These are phyloP conservation scores for Ips typographus DNA, from an alignment of 1,140 invertebrate species.

Conservation along the genomic window DNA sequence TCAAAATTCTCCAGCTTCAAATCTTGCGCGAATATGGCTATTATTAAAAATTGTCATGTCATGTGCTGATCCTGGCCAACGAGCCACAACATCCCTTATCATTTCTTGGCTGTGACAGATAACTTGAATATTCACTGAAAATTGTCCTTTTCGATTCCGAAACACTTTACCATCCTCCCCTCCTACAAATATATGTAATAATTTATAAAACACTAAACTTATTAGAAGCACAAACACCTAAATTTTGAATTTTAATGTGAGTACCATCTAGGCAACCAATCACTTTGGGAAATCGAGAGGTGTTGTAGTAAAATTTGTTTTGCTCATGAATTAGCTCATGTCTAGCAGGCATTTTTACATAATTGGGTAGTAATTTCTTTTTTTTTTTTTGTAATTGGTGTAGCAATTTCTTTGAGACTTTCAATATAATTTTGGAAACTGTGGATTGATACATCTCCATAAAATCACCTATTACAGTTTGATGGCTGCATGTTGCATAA, in stretches of 20 bases:
- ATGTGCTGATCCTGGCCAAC: conserved; percentile 51
- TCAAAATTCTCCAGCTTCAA: conserved; percentile 36
- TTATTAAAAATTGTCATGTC: conserved; percentile 48
- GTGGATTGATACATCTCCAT: not conserved
- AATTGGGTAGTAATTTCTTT: not conserved
- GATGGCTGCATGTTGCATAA: not conserved
- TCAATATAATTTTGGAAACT: not conserved
- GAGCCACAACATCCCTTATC: conserved; percentile 48
- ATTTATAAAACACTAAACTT: no score
- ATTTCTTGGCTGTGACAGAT: conserved; percentile 26
- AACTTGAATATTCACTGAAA: conserved; percentile 40
- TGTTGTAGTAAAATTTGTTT: not conserved
- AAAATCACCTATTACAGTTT: not conserved
- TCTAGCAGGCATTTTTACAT: not conserved
- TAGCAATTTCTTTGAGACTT: not conserved
- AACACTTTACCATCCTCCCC: conserved; percentile 41
- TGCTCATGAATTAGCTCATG: no score
- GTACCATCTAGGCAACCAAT: conserved; percentile 6
- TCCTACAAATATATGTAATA: conserved; percentile 37
- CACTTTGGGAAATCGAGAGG: not conserved
- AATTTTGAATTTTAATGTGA: conserved; percentile 24
- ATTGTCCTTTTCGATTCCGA: no score
- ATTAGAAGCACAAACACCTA: no score
- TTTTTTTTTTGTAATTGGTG: not conserved
- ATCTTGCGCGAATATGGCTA: conserved; percentile 38